Evolutionary conservation across 2,888 invertebrate species (phyloP).

Genomic region (Lycia hirtaria): DNA sequence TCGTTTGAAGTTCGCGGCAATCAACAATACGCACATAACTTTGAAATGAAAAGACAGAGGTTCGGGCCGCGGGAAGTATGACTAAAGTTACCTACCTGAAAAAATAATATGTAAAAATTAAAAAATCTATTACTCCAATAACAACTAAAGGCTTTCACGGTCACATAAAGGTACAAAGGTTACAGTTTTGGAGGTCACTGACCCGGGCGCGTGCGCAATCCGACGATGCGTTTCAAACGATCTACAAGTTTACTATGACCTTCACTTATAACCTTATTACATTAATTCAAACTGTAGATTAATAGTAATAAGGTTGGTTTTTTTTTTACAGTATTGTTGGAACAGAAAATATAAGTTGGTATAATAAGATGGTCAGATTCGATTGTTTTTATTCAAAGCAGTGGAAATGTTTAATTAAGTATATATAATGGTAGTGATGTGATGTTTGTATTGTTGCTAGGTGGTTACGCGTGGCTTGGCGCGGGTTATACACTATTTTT

Average conservation of each 20-base stretch:
- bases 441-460: conserved; percentile 32
- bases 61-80: too few relatives aligned
- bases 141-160: conserved; percentile 6
- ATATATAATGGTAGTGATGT: conserved; percentile 60
- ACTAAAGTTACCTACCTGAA: too few relatives aligned
- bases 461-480: conserved; percentile 29
- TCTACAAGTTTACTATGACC: conserved; percentile 18
- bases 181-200: conserved; percentile 57
- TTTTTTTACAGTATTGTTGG: conserved; percentile 6
- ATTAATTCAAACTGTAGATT: conserved; percentile 41
- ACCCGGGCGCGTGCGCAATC: conserved; percentile 50
- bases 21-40: too few relatives aligned
- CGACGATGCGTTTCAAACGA: conserved; percentile 38
- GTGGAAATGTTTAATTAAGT: conserved; percentile 79
- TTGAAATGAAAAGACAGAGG: too few relatives aligned
- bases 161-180: conserved; percentile 50
- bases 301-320: conserved; percentile 16
- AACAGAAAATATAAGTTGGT: conserved; percentile 19
- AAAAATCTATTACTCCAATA: not conserved
- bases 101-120: not conserved
- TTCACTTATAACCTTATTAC: conserved; percentile 9
- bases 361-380: conserved; percentile 63
- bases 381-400: conserved; percentile 78
- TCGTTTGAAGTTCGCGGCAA: too few relatives aligned
- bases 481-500: not conserved